Conservation (phyloP, 2,113 vertebrate species). For the Clarias macrocephalus region DNA sequence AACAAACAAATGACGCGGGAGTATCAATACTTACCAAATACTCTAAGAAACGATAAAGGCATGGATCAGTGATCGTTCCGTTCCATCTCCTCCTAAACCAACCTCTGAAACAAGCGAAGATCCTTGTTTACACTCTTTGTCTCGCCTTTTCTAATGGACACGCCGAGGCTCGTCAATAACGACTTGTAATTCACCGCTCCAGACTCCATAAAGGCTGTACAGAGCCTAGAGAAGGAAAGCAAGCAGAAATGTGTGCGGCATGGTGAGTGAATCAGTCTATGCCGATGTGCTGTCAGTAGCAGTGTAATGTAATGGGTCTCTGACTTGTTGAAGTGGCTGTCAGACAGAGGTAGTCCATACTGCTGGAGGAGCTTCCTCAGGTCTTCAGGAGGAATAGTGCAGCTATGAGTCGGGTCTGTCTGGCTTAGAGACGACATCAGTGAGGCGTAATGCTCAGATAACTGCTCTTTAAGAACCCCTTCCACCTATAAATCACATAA, state of each 20-base stretch:
- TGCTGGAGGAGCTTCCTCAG: constrained; percentile 63
- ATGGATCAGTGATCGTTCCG: background rate
- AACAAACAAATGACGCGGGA: background rate
- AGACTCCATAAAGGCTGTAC: constrained; percentile 62
- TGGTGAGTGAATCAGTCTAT: background rate
- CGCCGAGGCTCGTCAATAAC: constrained; percentile 65
- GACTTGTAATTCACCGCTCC: constrained; percentile 66
- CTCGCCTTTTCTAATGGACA: constrained; percentile 37
- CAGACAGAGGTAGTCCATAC: constrained; percentile 62
- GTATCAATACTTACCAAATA: background rate
- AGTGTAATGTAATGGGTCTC: constrained; percentile 18
- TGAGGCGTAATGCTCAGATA: constrained; percentile 54
- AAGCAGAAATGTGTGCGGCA: background rate
- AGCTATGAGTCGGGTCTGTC: constrained; percentile 50
- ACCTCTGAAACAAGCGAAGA: constrained; percentile 34
- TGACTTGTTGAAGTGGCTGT: constrained; percentile 65
- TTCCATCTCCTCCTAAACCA: background rate
- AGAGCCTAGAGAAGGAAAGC: constrained; percentile 59
- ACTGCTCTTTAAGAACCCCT: constrained; percentile 59
- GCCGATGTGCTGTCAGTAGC: background rate
- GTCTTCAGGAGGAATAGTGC: constrained; percentile 51
- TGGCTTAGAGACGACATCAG: constrained; percentile 58
- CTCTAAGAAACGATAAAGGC: background rate
- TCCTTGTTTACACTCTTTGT: background rate
- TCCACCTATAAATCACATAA: constrained; percentile 56